Evolutionary conservation across 2,888 invertebrate genomes (phyloP).

Genomic region (Nowickia ferox): DNA sequence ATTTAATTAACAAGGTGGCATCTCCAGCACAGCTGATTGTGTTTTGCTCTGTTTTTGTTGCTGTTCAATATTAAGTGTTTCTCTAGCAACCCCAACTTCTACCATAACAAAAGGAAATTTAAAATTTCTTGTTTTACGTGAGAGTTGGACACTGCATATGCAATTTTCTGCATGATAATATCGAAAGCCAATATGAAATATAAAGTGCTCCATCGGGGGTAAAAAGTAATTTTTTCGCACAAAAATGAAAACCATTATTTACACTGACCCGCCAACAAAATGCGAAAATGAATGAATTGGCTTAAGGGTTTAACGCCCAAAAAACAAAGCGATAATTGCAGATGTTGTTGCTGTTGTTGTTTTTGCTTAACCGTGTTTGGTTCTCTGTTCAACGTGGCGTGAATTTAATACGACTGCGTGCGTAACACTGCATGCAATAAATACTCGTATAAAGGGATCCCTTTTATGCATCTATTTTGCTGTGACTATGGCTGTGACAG

Average conservation of each 20-base stretch:
- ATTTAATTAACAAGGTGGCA: too few relatives aligned
- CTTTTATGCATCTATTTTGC: conserved; percentile 16
- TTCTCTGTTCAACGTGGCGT: conserved; percentile 49
- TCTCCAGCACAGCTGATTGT: too few relatives aligned
- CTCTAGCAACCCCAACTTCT: too few relatives aligned
- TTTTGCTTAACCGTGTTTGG: background rate
- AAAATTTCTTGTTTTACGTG: too few relatives aligned
- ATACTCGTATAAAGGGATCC: conserved; percentile 41
- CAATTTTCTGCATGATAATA: too few relatives aligned
- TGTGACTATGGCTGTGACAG: conserved; percentile 16
- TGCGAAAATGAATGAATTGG: background rate
- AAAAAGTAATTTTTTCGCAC: too few relatives aligned
- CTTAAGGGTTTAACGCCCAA: background rate
- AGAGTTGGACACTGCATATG: too few relatives aligned
- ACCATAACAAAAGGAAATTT: too few relatives aligned
- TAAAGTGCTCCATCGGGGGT: too few relatives aligned
- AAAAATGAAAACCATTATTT: background rate
- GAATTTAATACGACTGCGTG: conserved; percentile 43
- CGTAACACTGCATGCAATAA: conserved; percentile 36
- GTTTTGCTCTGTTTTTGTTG: too few relatives aligned
- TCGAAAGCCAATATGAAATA: too few relatives aligned
- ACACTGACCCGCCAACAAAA: background rate
- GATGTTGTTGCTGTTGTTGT: background rate
- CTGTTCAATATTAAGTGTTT: too few relatives aligned
- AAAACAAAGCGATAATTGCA: conserved; percentile 2